A percentile compares a stretch with the other conserved stretches of the same genome.
These are phyloP conservation scores for Girardia tigrina DNA, from an alignment of 2,888 invertebrate species.

Conservation along the genomic window DNA sequence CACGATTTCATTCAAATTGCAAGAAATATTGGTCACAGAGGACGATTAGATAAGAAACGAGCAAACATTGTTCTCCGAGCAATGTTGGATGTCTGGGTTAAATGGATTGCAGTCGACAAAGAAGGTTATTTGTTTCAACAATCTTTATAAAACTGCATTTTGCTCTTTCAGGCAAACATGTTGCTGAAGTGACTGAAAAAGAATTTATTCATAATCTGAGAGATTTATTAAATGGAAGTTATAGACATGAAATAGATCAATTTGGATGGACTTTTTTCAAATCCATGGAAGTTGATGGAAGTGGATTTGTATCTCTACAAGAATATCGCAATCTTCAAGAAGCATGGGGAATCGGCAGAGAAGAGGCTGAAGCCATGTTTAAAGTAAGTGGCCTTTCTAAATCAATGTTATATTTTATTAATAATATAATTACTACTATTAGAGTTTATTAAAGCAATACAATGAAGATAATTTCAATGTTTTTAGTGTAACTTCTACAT, in stretches of 20 bases:
- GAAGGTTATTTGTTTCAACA: conserved; percentile 28
- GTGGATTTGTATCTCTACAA: conserved; percentile 32
- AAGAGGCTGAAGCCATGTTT: conserved; percentile 37
- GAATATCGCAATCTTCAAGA: conserved; percentile 37
- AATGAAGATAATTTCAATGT: no score
- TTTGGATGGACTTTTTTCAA: conserved; percentile 38
- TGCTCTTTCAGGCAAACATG: conserved; percentile 32
- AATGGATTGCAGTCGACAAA: conserved; percentile 36
- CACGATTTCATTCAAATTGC: conserved; percentile 37
- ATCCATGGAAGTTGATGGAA: conserved; percentile 36
- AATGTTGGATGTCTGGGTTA: conserved; percentile 36
- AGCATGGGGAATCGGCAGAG: conserved; percentile 36
- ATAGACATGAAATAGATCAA: conserved; percentile 37
- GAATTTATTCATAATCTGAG: conserved; percentile 35
- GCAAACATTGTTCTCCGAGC: conserved; percentile 33
- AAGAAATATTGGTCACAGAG: conserved; percentile 29
- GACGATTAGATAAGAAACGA: conserved; percentile 35
- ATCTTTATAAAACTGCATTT: background rate
- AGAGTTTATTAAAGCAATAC: no score
- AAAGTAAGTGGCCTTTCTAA: no score
- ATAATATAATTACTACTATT: no score
- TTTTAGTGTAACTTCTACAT: no score
- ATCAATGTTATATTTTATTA: no score
- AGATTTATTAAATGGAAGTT: conserved; percentile 34
- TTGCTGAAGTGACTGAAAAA: conserved; percentile 33